A percentile compares a stretch with the other conserved stretches of the same genome.
Evolutionary conservation across 2,888 invertebrate species (phyloP).

Genomic region (Macroteleia sp.): DNA sequence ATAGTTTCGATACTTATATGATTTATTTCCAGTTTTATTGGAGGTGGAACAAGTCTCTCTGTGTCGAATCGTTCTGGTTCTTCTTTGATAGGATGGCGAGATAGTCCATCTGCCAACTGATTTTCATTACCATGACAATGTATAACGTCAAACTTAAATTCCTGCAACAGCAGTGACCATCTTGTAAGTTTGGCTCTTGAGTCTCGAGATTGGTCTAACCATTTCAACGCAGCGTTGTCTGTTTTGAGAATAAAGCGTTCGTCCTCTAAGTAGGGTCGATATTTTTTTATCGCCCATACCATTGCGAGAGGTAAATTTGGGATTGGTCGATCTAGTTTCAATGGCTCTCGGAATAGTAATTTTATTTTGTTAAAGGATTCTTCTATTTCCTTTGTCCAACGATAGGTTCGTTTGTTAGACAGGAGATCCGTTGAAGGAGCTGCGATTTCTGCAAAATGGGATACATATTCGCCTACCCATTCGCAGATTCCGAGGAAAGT

Average conservation of each 20-base stretch:
- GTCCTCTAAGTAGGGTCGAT: too few relatives aligned
- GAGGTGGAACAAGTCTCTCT: background rate
- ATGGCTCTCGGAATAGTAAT: too few relatives aligned
- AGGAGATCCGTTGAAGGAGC: constrained; percentile 10
- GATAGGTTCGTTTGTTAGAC: too few relatives aligned
- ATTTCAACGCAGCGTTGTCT: constrained; percentile 57
- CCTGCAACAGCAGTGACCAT: background rate
- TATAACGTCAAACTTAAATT: background rate
- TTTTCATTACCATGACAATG: background rate
- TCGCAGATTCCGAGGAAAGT: constrained; percentile 23
- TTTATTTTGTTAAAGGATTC: too few relatives aligned
- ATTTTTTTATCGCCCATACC: too few relatives aligned
- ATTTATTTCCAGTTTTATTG: background rate
- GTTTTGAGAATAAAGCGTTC: constrained; percentile 56
- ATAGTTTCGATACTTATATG: too few relatives aligned
- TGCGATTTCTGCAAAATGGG: background rate
- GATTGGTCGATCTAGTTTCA: too few relatives aligned
- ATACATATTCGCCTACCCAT: constrained; percentile 18
- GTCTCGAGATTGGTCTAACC: background rate
- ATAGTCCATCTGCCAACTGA: background rate
- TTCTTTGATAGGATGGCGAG: background rate
- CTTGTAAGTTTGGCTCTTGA: background rate
- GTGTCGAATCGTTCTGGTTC: background rate
- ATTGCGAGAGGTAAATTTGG: too few relatives aligned
- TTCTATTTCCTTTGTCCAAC: too few relatives aligned